Evolutionary conservation across 1,140 invertebrate genomes (phyloP), one percentile per base, ranked within the genome.

Genomic region (Potamilus streckersoni): DNA sequence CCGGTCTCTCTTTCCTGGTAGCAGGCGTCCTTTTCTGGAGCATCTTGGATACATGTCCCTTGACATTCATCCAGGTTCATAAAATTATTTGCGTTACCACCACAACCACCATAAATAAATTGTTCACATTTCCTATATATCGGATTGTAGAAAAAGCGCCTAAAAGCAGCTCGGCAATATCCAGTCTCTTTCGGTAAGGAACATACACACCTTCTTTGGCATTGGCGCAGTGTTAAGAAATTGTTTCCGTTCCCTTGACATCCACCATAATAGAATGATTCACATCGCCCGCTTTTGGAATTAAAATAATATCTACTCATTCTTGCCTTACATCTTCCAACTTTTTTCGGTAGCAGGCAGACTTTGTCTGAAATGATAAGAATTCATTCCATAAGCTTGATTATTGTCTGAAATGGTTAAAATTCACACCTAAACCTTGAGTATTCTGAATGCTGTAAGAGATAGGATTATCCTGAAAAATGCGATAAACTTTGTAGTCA

Each of bases 241-340:
- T 92, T 93, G 85, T 93, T 93, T 27, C 89, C 86, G 84, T 92
- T 92, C 63, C 91, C 92, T n/a, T 85, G 84, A 79, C 92, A 93
- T 58, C 92, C 92, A 23, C 92, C 92, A 82, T 91, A 93, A 55
- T 87, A 85, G 83, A 93, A 93, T 67, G 89, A 82, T 74, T 91
- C 86, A 81, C 92, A 93, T 59, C 80, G 59, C 27, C 83, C 82
- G 49, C 82, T 83, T 17, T 80, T 77, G 8, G 83, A 38, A 79
- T 92, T 90, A 85, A 90, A 93, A 82, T 88, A 91, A 85, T 88
- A 93, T 13, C 91, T 84, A 49, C 77, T 82, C 61, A 91, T 76
- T 31, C 77, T 75, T 8, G 79, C 82, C 23, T 74, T 55, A 60
- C 86, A 87, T 2, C 62, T 64, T 6, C 86, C 86, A 3, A 73